Evolutionary conservation across 2,113 vertebrate genomes (phyloP).

Genomic region (Takifugu bimaculatus): DNA sequence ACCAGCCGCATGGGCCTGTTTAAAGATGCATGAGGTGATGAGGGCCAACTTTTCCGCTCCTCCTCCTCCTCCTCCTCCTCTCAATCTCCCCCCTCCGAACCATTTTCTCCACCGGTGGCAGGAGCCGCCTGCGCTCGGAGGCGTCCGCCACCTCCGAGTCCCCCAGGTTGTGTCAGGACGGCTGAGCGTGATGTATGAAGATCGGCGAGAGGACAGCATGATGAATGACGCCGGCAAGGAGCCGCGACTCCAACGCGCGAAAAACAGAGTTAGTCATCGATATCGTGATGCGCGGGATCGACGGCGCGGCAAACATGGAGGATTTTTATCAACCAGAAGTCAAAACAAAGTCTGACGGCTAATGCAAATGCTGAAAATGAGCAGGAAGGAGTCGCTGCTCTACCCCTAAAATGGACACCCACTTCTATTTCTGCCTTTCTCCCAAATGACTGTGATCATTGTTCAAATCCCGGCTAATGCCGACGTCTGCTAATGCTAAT

Average conservation of each 20-base stretch:
- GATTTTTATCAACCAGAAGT: background rate
- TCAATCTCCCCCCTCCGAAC: background rate
- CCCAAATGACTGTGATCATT: no score
- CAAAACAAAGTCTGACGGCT: background rate
- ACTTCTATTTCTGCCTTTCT: no score
- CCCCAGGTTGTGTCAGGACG: conserved; percentile 34
- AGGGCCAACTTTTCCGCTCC: conserved; percentile 54
- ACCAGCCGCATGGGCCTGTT: conserved; percentile 65
- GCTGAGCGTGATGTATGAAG: conserved; percentile 41
- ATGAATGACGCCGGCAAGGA: conserved; percentile 40
- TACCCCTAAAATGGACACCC: no score
- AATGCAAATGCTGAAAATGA: background rate
- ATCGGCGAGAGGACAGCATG: conserved; percentile 36
- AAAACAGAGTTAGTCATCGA: conserved; percentile 31
- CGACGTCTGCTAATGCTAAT: background rate
- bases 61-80: conserved; percentile 7
- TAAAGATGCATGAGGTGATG: conserved; percentile 79
- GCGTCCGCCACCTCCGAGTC: conserved; percentile 38
- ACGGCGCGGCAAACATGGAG: no score
- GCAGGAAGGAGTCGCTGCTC: background rate
- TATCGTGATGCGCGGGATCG: conserved; percentile 16
- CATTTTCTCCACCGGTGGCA: conserved; percentile 18
- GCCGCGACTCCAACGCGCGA: conserved; percentile 19
- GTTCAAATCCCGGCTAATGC: no score
- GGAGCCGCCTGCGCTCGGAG: conserved; percentile 31